Evolutionary conservation across 2,797 vertebrate species (phyloP), one percentile per base, ranked within the genome.

Genomic region (Danio kyathit): DNA sequence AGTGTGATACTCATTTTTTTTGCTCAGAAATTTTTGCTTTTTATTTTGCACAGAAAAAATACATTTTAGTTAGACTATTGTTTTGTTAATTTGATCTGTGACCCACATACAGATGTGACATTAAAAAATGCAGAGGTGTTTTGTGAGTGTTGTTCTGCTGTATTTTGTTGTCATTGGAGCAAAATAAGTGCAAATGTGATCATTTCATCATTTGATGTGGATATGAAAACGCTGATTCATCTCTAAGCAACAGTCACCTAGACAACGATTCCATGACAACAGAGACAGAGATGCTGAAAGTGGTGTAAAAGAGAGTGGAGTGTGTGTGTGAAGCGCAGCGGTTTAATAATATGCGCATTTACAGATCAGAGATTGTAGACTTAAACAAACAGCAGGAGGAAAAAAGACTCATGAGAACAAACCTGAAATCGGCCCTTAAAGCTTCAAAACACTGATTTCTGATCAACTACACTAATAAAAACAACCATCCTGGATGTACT

Each of bases 161-260:
- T 40, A 7, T 17, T 76, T 74, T 21, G 64, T 11, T 21, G 13
- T 9, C 5, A 14, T 14, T 61, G 5, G 7, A 46, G 10, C 43
- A 66, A 77, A 43, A 29, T 48, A 9, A 60, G 16, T 46, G 72
- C 16, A 63, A 38, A 9, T 56, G 44, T 29, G 29, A 1, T 29
- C 29, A 74, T 17, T 6, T 43, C 21, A 7, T 74, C n/a, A 43
- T 75, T 69, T 63, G 17, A 65, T 10, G 9, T 5, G 60, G 29
- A 40, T 40, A 16, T 80, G 74, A 61, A 89, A 90, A 82, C 6
- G 91, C 93, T 90, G 91, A 93, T 86, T 94, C 91, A 92, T 88
- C 66, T 86, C 88, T 65, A 82, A 46, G 87, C 88, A 90, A 89
- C 90, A 8, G 86, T 90, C 80, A 85, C 87, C 88, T 12, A 60